Evolutionary conservation across 2,888 invertebrate genomes (phyloP), one percentile per base, ranked within the genome.

Genomic region (Nephrocerus scutellatus): DNA sequence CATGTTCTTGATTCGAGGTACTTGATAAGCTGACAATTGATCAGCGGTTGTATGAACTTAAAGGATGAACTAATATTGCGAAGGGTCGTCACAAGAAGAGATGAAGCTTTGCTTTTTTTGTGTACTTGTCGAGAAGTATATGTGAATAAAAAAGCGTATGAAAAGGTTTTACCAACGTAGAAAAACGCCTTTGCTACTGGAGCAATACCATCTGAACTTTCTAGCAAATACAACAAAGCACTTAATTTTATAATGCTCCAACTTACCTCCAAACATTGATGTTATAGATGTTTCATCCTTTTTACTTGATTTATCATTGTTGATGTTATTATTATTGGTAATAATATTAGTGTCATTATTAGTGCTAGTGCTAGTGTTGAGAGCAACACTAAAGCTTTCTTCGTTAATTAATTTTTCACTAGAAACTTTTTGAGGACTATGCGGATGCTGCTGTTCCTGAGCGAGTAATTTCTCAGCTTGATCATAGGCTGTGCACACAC

Each of bases 401-500:
- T 29, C 15, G 37, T 28, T 2, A 47, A 30, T 23, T 47, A 40
- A 38, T 48, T 55, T 15, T 48, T 36, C 10, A 47, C 20, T 10
- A 40, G 18, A 14, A 30, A 39, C 25, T 46, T 35, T 21, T 51
- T 13, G 24, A 13, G 15, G 41, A 10, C 16, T 44, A 15, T 46
- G n/a, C n/a, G n/a, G n/a, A n/a, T 41, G 32, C 10, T 12, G 10
- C 5, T 33, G 23, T 4, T 18, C 10, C 16, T 38, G 37, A n/a
- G 35, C 16, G 3, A 39, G 36, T 10, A 41, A 42, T 36, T 51
- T 51, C 6, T 57, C 50, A n/a, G 44, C 49, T 30, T 61, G 59
- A 56, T 77, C 77, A 55, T 76, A 76, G 6, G 76, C 66, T 9
- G 77, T 77, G 51, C 76, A 76, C 41, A 77, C 69, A 57, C 76